Evolutionary conservation across 2,797 vertebrate species (phyloP).

Genomic region (Xiphophorus birchmanni): DNA sequence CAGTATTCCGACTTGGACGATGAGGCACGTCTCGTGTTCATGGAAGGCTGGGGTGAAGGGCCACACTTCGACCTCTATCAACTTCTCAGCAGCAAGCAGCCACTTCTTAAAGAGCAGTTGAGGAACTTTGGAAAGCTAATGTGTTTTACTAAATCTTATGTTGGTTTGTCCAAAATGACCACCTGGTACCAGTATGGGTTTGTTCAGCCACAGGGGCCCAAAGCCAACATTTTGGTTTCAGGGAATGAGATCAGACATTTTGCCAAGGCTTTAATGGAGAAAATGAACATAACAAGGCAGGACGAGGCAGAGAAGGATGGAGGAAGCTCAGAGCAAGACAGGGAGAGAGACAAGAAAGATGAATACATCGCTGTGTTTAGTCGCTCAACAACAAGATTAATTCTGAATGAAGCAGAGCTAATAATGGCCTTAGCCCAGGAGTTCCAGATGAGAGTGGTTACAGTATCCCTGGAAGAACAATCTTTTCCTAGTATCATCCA

Average conservation of each 20-base stretch:
- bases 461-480: slow-evolving; percentile 93
- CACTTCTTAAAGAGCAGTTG: slow-evolving; percentile 91
- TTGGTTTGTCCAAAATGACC: slow-evolving; percentile 95
- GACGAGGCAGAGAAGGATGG: slow-evolving; percentile 52
- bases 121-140: slow-evolving; percentile 92
- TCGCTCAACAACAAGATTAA: slow-evolving; percentile 90
- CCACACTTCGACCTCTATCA: slow-evolving; percentile 93
- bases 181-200: slow-evolving; percentile 99
- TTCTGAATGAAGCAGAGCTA: slow-evolving; percentile 94
- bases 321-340: slow-evolving; percentile 53
- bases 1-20: slow-evolving; percentile 91
- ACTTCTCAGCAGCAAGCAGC: slow-evolving; percentile 93
- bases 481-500: slow-evolving; percentile 86
- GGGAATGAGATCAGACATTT: slow-evolving; percentile 96
- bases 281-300: slow-evolving; percentile 84
- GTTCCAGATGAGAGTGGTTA: slow-evolving; percentile 95
- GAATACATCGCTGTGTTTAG: slow-evolving; percentile 94
- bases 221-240: slow-evolving; percentile 95
- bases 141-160: slow-evolving; percentile 94
- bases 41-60: slow-evolving; percentile 97
- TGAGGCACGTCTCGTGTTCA: slow-evolving; percentile 93
- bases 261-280: slow-evolving; percentile 84
- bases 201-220: slow-evolving; percentile 96
- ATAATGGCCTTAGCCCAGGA: slow-evolving; percentile 93
- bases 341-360: slow-evolving; percentile 73